Percentiles rank a stretch among this genome's conserved stretches.
Conservation (phyloP, 2,888 invertebrate genomes). For the Fabriciana adippe region DNA sequence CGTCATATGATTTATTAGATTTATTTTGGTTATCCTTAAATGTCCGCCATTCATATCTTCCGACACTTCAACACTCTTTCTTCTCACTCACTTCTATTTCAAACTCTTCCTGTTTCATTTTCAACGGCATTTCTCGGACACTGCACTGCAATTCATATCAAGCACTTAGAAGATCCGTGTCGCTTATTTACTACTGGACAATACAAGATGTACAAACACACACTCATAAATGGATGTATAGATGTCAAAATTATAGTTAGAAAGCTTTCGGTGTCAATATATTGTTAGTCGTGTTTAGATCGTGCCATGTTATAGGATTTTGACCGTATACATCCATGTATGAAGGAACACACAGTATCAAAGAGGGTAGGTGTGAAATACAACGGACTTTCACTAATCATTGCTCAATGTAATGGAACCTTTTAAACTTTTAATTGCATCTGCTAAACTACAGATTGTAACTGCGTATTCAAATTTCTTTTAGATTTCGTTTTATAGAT, state of each 20-base stretch:
- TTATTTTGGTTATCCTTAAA: conserved; percentile 5
- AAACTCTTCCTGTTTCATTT: conserved; percentile 31
- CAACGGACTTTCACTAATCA: conserved; percentile 42
- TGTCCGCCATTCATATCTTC: background rate
- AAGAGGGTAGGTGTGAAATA: conserved; percentile 40
- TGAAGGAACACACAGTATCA: conserved; percentile 42
- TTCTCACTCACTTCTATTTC: conserved; percentile 17
- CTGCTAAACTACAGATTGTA: conserved; percentile 54
- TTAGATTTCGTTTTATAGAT: conserved; percentile 49
- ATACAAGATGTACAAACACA: conserved; percentile 21
- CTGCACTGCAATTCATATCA: conserved; percentile 41
- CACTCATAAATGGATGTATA: conserved; percentile 40
- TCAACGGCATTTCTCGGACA: conserved; percentile 34
- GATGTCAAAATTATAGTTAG: conserved; percentile 45
- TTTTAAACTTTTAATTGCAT: conserved; percentile 77
- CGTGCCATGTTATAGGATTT: conserved; percentile 37
- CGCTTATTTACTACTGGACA: conserved; percentile 16
- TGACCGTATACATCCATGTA: conserved; percentile 37
- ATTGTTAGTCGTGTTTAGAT: conserved; percentile 46
- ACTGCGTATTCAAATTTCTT: conserved; percentile 42
- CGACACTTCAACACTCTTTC: conserved; percentile 7
- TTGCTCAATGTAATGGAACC: conserved; percentile 63
- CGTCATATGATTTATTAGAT: conserved; percentile 8
- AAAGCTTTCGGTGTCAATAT: conserved; percentile 51
- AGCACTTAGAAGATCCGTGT: conserved; percentile 41